Evolutionary conservation across 2,113 vertebrate genomes (phyloP), one percentile per base, ranked within the genome.

Genomic region (Spilogale gracilis): DNA sequence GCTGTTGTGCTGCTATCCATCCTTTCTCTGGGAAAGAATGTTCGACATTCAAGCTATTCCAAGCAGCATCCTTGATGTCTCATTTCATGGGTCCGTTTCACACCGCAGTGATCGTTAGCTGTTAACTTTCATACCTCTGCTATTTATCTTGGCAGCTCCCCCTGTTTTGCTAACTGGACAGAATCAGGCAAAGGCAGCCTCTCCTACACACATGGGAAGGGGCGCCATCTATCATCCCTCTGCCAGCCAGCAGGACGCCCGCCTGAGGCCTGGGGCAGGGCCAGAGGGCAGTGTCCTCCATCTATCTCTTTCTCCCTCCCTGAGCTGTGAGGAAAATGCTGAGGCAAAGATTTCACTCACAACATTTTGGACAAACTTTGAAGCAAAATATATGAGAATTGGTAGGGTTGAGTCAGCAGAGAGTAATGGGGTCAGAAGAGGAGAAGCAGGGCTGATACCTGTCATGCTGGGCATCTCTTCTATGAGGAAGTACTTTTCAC

Each of bases 11-110:
- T 78, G 83, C 95, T 96, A 91, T 98, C 63, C 2, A 9, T 54
- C 71, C 93, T 98, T 98, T 98, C 97, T 98, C 97, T 98, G 97
- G 76, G 98, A 98, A 99, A 99, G 98, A 99, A 99, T 99, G 98
- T 96, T 96, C 96, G 96, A 98, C 97, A 99, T 99, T 95, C 97
- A 90, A 98, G 98, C 97, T 98, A 99, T 99, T 98, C 98, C 95
- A 98, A 97, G 98, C 97, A 98, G 98, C 98, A 98, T 98, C 98
- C 98, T 98, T 98, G 98, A 98, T 98, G 99, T 98, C 99, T 99
- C 97, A 50, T 98, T 99, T 98, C 98, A 98, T 96, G 98, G 98
- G 98, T 98, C 98, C 96, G 63, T 97, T 98, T 99, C 98, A 98
- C 98, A 98, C 99, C 56, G 0, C 97, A 98, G 97, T 96, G 98